These are phyloP conservation scores for Phenganax subtilis DNA, from an alignment of 92 coral and sea anemone species.

Conservation along the genomic window DNA sequence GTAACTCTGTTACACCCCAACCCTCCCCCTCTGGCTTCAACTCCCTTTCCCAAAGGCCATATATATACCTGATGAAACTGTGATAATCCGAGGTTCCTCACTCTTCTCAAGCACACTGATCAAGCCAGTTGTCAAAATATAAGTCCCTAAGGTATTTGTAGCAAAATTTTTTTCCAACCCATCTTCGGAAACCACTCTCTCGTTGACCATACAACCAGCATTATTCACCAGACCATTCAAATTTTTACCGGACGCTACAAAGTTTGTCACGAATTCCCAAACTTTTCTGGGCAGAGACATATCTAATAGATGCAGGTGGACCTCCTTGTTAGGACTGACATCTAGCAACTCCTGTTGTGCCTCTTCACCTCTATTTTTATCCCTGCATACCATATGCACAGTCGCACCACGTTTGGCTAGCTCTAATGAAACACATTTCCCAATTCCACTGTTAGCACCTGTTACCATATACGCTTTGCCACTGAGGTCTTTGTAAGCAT, in stretches of 20 bases:
- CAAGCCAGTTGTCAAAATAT: constrained; percentile 69
- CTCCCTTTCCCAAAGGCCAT: not conserved
- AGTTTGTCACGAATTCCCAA: constrained; percentile 67
- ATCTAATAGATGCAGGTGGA: constrained; percentile 67
- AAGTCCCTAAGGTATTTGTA: constrained; percentile 85
- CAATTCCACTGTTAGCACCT: constrained; percentile 96
- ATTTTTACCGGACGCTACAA: constrained; percentile 58
- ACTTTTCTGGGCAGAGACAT: constrained; percentile 80
- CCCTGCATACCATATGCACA: constrained; percentile 85
- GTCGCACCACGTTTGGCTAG: constrained; percentile 88
- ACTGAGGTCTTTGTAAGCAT: constrained; percentile 43
- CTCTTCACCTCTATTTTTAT: constrained; percentile 78
- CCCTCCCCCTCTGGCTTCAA: not conserved
- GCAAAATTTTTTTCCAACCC: constrained; percentile 94
- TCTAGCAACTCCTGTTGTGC: constrained; percentile 72
- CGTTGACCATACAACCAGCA: constrained; percentile 91
- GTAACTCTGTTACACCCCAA: not conserved
- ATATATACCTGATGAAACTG: constrained; percentile 79
- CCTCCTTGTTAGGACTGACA: constrained; percentile 62
- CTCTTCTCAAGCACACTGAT: constrained; percentile 59
- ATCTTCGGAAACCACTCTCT: constrained; percentile 63
- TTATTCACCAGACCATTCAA: constrained; percentile 76
- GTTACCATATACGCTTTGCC: constrained; percentile 78
- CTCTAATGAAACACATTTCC: constrained; percentile 68
- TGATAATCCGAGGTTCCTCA: constrained; percentile 75